Evolutionary conservation across 2,888 invertebrate species (phyloP).

Genomic region (Ormyrus labotus): DNA sequence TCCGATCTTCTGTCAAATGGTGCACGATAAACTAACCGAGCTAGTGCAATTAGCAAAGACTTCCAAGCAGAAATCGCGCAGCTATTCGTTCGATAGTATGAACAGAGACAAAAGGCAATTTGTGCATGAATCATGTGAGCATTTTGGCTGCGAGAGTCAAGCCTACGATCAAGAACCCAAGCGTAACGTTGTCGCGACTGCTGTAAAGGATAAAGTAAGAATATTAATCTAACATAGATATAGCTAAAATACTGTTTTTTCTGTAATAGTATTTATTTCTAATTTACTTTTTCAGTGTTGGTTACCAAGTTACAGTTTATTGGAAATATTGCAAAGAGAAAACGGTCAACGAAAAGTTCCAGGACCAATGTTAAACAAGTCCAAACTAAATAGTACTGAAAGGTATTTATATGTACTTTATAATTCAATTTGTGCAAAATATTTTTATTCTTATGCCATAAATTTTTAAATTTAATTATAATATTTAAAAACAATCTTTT

Average conservation of each 20-base stretch:
- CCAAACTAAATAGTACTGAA: slow-evolving; percentile 63
- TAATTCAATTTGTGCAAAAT: slow-evolving; percentile 14
- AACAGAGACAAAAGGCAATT: slow-evolving; percentile 94
- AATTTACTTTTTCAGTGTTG: slow-evolving; percentile 81
- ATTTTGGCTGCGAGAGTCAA: slow-evolving; percentile 95
- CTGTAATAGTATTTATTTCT: background rate
- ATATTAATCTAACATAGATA: slow-evolving; percentile 26
- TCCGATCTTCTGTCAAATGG: slow-evolving; percentile 85
- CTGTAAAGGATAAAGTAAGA: slow-evolving; percentile 84
- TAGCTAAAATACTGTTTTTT: slow-evolving; percentile 1
- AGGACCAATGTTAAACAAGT: slow-evolving; percentile 79
- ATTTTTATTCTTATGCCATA: background rate
- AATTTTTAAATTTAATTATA: too few species aligned
- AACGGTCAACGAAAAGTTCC: slow-evolving; percentile 88
- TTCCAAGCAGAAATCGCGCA: slow-evolving; percentile 88
- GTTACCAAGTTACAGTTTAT: slow-evolving; percentile 90
- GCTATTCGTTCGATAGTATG: slow-evolving; percentile 95
- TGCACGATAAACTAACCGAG: slow-evolving; percentile 90
- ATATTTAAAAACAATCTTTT: too few species aligned
- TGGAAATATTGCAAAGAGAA: slow-evolving; percentile 89
- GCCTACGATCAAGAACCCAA: slow-evolving; percentile 98
- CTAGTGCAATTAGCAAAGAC: slow-evolving; percentile 92
- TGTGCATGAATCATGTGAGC: slow-evolving; percentile 95
- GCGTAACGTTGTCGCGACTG: slow-evolving; percentile 95
- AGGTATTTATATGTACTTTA: slow-evolving; percentile 62